Base-by-base conservation (phyloP, 2,113 vertebrate genomes). In the Cricetomys ansorgei region DNA sequence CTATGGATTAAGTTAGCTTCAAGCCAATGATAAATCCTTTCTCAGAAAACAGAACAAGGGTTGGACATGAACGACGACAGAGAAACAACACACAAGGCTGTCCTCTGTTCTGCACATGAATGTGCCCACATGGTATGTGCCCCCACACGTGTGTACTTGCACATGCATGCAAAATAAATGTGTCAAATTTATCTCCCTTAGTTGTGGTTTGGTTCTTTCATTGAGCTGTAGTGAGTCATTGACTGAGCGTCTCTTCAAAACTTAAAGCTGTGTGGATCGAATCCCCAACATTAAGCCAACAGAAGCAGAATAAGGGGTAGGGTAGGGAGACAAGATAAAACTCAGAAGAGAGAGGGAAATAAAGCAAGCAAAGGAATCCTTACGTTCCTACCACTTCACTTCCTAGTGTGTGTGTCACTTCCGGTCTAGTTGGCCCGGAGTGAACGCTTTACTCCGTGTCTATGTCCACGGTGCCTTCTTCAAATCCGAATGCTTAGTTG, bases 201-300 rank as follows among this genome's bases (percentile, higher is more conserved):
- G 17, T 79, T 95, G 16, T 91, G 69, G 9, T 76, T 93, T 92
- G 59, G 55, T 25, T 67, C 55, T 91, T 92, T 70, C 45, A 43
- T 2, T 92, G 50, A 86, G n/a, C 40, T 16, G 48, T 50, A 70
- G 11, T 69, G 62, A 70, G 11, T 69, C 67, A 70, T 65, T 87
- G 75, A 92, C 67, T 45, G 76, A 94, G 31, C 34, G 45, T 75
- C 87, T 93, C 9, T 79, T 43, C 75, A 55, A 27, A 90, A 13
- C 13, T 70, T 75, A 84, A 8, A 3, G n/a, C 8, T 84, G 34
- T 53, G 21, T 48, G 89, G 59, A 88, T 27, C 55, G 84, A 96
- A 75, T 34, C 37, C 23, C 75, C 34, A 73, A 34, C 67, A 57
- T 90, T 25, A 93, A 93, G 45, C 6, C 43, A 89, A 91, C 45